Percentiles rank a stretch among this genome's conserved stretches.
phyloP scores from a whole-genome alignment of 2,888 invertebrate genomes.

The Ferdinandea cuprea region DNA sequence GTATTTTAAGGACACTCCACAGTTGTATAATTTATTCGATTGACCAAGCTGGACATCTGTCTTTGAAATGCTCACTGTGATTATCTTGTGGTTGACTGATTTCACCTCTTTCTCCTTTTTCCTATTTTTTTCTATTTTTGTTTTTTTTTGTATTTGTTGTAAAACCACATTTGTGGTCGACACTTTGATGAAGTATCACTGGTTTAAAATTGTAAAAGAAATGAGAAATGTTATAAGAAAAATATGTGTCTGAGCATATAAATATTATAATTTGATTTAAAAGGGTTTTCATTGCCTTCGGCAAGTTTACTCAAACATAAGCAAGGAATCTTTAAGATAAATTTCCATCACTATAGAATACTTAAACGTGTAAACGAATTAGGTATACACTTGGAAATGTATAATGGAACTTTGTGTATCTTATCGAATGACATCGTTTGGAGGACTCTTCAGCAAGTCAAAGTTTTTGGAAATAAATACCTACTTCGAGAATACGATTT shows the following conservation, averaged over 20 bases:
- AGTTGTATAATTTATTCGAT: conserved; percentile 73
- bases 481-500: conserved; percentile 32
- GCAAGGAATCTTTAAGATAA: too few relatives aligned
- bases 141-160: too few relatives aligned
- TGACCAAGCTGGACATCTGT: conserved; percentile 73
- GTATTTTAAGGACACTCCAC: conserved; percentile 48
- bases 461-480: conserved; percentile 36
- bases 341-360: neutral
- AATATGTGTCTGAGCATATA: too few relatives aligned
- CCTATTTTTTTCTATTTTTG: too few relatives aligned
- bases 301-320: too few relatives aligned
- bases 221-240: neutral
- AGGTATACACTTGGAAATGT: neutral
- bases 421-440: conserved; percentile 41
- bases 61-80: conserved; percentile 71
- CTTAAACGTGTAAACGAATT: neutral
- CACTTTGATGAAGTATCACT: conserved; percentile 50
- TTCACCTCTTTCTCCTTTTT: conserved; percentile 48
- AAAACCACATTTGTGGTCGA: conserved; percentile 53
- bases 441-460: conserved; percentile 52
- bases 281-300: neutral
- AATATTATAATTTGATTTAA: neutral
- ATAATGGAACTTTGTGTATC: conserved; percentile 5
- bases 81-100: conserved; percentile 73
- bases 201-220: conserved; percentile 26